Percentiles rank a stretch among this genome's conserved stretches.
These are phyloP conservation scores for Alentia gelatinosa DNA, from an alignment of 2,888 invertebrate genomes.

Conservation along the genomic window DNA sequence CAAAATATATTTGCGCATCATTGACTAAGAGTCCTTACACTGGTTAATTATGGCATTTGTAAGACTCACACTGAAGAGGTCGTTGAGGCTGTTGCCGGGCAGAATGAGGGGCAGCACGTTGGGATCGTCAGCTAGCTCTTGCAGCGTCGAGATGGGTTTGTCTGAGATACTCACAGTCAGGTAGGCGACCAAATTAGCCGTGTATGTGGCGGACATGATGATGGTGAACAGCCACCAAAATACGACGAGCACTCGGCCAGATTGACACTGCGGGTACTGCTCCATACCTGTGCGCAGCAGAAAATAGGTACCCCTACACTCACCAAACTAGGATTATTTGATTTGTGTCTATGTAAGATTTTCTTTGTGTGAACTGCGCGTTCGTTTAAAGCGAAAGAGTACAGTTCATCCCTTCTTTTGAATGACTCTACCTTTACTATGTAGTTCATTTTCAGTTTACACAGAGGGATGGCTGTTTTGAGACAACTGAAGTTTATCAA, in stretches of 20 bases:
- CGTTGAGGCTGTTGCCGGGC: conserved; percentile 8
- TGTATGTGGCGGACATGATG: conserved; percentile 40
- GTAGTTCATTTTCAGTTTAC: too few relatives aligned
- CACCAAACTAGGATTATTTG: too few relatives aligned
- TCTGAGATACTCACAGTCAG: neutral
- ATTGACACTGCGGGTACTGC: neutral
- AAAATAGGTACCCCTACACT: neutral
- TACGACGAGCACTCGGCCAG: conserved; percentile 19
- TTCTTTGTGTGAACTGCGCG: too few relatives aligned
- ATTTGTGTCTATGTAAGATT: too few relatives aligned
- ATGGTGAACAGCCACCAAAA: conserved; percentile 45
- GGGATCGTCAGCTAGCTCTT: neutral
- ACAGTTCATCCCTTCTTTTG: too few relatives aligned
- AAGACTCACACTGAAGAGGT: neutral
- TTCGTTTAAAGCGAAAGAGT: too few relatives aligned
- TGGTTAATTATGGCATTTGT: too few relatives aligned
- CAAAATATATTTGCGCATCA: too few relatives aligned
- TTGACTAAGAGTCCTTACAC: too few relatives aligned
- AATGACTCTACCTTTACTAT: too few relatives aligned
- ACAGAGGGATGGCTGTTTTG: too few relatives aligned
- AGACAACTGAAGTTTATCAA: too few relatives aligned
- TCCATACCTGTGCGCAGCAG: neutral
- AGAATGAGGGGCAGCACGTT: neutral
- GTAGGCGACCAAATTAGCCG: conserved; percentile 35
- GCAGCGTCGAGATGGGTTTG: conserved; percentile 19